These are phyloP conservation scores for Nomada hirtipes DNA, from an alignment of 2,888 invertebrate species.

Conservation along the genomic window DNA sequence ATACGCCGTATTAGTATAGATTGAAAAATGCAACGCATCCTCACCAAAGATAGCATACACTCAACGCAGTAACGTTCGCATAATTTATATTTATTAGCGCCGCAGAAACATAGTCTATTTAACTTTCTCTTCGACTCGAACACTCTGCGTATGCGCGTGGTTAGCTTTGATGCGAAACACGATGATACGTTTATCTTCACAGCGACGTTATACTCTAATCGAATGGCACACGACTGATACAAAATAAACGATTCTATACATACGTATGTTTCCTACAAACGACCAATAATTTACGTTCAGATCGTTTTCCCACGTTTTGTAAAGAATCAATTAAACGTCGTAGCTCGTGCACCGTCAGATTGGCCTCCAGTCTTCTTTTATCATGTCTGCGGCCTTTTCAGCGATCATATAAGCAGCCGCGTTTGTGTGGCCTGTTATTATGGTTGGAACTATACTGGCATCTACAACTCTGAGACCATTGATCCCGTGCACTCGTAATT, in stretches of 20 bases:
- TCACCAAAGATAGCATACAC: constrained; percentile 51
- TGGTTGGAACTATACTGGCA: constrained; percentile 86
- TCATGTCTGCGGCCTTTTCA: constrained; percentile 86
- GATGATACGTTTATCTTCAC: not conserved
- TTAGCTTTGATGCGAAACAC: not conserved
- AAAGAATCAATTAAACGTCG: not conserved
- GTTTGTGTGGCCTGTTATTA: constrained; percentile 86
- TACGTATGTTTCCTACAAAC: not conserved
- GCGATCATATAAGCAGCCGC: constrained; percentile 87
- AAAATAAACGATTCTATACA: constrained; percentile 10
- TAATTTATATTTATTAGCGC: constrained; percentile 18
- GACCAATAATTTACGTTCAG: not conserved
- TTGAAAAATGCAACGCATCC: not conserved
- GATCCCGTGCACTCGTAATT: constrained; percentile 85
- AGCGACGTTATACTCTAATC: not conserved
- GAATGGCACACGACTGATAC: too few species aligned
- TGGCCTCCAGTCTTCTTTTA: constrained; percentile 82
- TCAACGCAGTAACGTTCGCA: not conserved
- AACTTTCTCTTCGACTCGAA: not conserved
- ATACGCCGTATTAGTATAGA: constrained; percentile 9
- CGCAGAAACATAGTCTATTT: not conserved
- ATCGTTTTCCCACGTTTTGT: not conserved
- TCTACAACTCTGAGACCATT: constrained; percentile 86
- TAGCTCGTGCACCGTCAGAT: too few species aligned
- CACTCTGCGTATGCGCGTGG: too few species aligned